phyloP scores from a whole-genome alignment of 2,113 vertebrate species.

The Poeciliopsis turrubarensis region DNA sequence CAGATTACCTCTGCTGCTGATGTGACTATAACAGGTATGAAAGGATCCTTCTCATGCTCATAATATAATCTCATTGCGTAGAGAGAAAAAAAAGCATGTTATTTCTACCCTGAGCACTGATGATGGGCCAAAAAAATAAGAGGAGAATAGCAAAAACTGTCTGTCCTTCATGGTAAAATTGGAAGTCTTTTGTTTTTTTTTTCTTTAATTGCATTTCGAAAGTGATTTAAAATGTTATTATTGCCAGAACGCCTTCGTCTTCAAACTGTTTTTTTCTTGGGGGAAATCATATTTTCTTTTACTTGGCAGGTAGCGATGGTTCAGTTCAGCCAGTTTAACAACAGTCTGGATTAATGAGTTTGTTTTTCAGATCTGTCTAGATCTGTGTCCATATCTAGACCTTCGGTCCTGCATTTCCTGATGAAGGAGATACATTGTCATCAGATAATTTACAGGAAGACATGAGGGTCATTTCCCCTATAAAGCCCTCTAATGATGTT shows the following conservation, averaged over 20 bases:
- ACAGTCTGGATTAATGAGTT: conserved; percentile 22
- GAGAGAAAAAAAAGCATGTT: neutral
- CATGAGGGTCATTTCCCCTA: conserved; percentile 41
- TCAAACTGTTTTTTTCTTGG: neutral
- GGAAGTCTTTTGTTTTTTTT: neutral
- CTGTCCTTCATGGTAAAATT: neutral
- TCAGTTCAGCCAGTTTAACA: neutral
- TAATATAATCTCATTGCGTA: too few species aligned
- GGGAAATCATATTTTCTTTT: neutral
- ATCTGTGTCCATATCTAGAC: conserved; percentile 32
- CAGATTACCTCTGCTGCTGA: neutral
- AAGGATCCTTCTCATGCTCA: neutral
- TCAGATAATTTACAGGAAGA: conserved; percentile 54
- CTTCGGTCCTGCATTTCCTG: conserved; percentile 24
- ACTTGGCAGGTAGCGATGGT: neutral
- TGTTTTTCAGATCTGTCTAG: conserved; percentile 17
- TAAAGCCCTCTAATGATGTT: conserved; percentile 66
- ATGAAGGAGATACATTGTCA: conserved; percentile 41
- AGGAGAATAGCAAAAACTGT: neutral
- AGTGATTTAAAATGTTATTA: neutral
- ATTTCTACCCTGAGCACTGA: neutral
- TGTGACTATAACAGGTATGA: neutral
- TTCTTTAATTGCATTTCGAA: conserved; percentile 9
- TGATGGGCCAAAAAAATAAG: conserved; percentile 4
- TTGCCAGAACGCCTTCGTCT: neutral